Conservation (phyloP, 2,113 vertebrate species). For the Corynorhinus townsendii region DNA sequence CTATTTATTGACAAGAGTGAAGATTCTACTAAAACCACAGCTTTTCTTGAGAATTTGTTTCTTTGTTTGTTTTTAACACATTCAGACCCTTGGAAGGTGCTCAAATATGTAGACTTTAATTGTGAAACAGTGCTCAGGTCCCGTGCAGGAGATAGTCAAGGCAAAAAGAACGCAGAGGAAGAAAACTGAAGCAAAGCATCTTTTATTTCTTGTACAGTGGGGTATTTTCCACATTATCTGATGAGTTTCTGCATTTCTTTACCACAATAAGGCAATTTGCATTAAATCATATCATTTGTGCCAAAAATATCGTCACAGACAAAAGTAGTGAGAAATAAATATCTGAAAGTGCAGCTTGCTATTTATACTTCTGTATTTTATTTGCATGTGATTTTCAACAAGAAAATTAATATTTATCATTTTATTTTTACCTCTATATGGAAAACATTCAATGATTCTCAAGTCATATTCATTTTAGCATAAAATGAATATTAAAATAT, state of each 20-base stretch:
- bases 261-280: neutral
- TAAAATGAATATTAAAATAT: neutral
- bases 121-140: neutral
- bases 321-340: neutral
- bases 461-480: neutral
- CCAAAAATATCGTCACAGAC: neutral
- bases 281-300: neutral
- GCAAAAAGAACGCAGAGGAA: neutral
- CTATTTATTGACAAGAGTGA: too few species aligned
- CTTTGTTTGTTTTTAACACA: neutral
- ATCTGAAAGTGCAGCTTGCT: neutral
- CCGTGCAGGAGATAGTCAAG: neutral
- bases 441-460: neutral
- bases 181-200: neutral
- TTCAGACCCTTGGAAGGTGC: neutral
- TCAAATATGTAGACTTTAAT: neutral
- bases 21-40: too few species aligned
- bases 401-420: neutral
- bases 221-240: neutral
- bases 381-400: neutral
- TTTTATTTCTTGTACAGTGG: neutral
- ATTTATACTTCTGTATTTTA: constrained; percentile 5
- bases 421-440: neutral
- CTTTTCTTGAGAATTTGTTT: neutral
- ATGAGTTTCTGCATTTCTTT: neutral